Percentiles rank a stretch among this genome's conserved stretches.
phyloP scores from a whole-genome alignment of 1,140 invertebrate species.

The Fopius arisanus region DNA sequence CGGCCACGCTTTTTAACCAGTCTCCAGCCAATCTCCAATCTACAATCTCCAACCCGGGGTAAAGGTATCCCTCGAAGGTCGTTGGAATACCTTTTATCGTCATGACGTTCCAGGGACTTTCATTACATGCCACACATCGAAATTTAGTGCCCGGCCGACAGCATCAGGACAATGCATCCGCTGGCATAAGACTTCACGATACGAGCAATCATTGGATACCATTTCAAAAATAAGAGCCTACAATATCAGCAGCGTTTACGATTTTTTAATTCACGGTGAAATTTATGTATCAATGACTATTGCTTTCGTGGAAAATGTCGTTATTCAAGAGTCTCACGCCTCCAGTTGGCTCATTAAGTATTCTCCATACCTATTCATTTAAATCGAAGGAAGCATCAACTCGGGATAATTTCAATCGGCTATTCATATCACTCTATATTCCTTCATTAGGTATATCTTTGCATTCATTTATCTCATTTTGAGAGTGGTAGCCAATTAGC shows the following conservation, averaged over 20 bases:
- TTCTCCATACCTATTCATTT: background rate
- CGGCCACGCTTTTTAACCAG: background rate
- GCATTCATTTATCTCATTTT: background rate
- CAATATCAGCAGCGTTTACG: no score
- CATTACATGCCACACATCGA: conserved; percentile 8
- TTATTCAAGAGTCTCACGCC: background rate
- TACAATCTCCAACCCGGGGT: conserved; percentile 8
- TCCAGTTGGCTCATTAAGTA: background rate
- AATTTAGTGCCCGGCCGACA: background rate
- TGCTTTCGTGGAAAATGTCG: no score
- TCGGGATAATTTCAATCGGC: background rate
- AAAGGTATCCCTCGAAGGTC: conserved; percentile 6
- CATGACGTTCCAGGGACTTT: background rate
- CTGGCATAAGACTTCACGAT: background rate
- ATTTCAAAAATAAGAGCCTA: background rate
- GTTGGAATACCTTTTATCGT: background rate
- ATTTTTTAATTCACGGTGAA: background rate
- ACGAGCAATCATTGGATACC: background rate
- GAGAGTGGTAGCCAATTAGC: background rate
- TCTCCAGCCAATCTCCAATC: conserved; percentile 4
- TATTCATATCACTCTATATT: no score
- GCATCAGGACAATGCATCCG: background rate
- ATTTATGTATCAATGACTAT: background rate
- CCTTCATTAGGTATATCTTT: no score
- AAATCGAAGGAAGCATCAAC: background rate